Conservation (phyloP, 2,797 vertebrate genomes). For the Gallirallus australis region DNA sequence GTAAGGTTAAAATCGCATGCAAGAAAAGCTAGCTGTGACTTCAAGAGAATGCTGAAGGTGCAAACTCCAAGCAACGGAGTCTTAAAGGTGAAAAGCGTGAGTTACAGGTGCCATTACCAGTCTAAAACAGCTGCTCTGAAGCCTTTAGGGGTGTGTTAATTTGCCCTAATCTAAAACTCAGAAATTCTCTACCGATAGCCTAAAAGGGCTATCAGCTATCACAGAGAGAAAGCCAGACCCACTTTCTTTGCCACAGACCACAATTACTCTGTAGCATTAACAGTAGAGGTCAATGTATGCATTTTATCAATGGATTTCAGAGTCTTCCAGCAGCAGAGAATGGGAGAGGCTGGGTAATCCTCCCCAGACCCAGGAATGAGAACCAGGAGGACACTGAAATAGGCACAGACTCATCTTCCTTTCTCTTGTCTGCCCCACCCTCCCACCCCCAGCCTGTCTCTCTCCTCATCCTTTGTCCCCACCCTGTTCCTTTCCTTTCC, state of each 20-base stretch:
- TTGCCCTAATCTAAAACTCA: neutral
- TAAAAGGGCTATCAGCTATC: neutral
- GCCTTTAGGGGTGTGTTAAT: neutral
- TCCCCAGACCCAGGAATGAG: neutral
- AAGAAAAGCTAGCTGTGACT: neutral
- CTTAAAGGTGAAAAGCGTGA: neutral
- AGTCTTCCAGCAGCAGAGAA: neutral
- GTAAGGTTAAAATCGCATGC: fast-evolving
- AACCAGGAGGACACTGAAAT: conserved; percentile 52
- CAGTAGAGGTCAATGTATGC: neutral
- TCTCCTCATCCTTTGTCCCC: conserved; percentile 46
- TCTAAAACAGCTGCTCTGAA: neutral
- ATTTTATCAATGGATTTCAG: neutral
- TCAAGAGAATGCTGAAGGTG: neutral
- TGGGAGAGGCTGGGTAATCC: conserved; percentile 38
- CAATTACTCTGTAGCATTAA: neutral
- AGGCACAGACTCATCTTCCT: conserved; percentile 61
- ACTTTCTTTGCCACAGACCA: neutral
- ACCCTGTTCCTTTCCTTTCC: conserved; percentile 56
- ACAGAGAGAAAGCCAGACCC: neutral
- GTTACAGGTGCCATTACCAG: neutral
- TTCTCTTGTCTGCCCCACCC: conserved; percentile 54
- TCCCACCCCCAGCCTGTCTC: conserved; percentile 57
- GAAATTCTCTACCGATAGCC: neutral
- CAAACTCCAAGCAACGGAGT: neutral